Base-by-base conservation (phyloP, 2,888 invertebrate genomes). In the Pyrrhosoma nymphula region DNA sequence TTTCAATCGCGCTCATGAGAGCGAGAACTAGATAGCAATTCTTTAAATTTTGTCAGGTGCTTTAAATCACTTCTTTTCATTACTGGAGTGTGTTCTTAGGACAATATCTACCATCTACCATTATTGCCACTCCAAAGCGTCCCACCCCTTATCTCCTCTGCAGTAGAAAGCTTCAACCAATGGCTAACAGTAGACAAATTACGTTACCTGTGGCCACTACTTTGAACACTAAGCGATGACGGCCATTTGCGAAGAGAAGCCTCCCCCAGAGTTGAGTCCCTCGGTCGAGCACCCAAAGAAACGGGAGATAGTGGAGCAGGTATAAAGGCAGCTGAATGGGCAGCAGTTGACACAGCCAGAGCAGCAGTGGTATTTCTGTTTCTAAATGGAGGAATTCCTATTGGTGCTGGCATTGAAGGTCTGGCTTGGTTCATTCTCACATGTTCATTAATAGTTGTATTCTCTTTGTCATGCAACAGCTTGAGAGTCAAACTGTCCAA, bases 401-500 rank as follows among this genome's bases (percentile, higher is more conserved):
- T 14, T 23, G 39, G 69, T 4, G 30, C 55, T 26, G 16, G 26
- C n/a, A 20, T 69, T 18, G 26, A 14, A 89, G 89, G 20, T 26
- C 55, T 89, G 4, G 10, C 14, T 26, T 18, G n/a, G 14, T 55
- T 69, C 18, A 35, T 69, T 20, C 69, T 69, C 10, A 26, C 1
- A 0, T 23, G 69, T 16, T 69, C 69, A 69, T 2, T 26, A 26
- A 1, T 69, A 12, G 18, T 47, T 47, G 47, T 1, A 93, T 14
- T 69, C 47, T 69, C 93, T 39, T 55, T 93, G 20, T 93, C 93
- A n/a, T 47, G 63, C 69, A 93, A 39, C 47, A 93, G 63, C 47
- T 47, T 93, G 26, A 93, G 23, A 47, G 93, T 30, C 39, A 93
- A 47, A 12, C n/a, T 93, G n/a, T 93, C 93, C 93, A 93, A 93